A percentile compares a stretch with the other conserved stretches of the same genome.
Conservation (phyloP, 1,140 invertebrate species). For the Drosophila pseudoananassae region DNA sequence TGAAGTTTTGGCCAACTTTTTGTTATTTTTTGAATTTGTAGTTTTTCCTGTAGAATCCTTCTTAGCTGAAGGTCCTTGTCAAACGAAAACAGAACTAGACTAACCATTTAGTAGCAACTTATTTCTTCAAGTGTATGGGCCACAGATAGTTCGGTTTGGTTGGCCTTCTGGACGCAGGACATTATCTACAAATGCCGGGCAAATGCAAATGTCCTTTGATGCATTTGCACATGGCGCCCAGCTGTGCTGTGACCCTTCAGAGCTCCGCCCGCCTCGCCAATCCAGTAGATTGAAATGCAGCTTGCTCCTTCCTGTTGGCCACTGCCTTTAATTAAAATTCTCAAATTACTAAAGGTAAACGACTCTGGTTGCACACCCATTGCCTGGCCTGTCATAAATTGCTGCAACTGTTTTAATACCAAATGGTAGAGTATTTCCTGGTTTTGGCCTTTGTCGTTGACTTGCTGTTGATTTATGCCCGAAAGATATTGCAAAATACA, state of each 20-base stretch:
- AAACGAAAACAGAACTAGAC: not conserved
- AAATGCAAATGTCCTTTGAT: constrained; percentile 68
- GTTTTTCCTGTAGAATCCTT: not conserved
- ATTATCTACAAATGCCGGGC: constrained; percentile 67
- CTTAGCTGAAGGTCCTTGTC: no score
- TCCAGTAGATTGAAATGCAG: constrained; percentile 43
- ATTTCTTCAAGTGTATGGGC: constrained; percentile 3
- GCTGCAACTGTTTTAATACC: constrained; percentile 45
- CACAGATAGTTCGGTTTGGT: constrained; percentile 46
- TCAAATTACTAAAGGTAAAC: constrained; percentile 71
- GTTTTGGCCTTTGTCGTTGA: constrained; percentile 27
- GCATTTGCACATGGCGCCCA: constrained; percentile 63
- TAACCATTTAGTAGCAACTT: not conserved
- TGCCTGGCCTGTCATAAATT: constrained; percentile 47
- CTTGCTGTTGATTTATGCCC: constrained; percentile 40
- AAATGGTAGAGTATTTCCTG: constrained; percentile 27
- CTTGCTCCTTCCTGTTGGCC: constrained; percentile 16
- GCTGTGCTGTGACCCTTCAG: constrained; percentile 18
- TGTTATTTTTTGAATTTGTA: not conserved
- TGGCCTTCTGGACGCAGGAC: constrained; percentile 46
- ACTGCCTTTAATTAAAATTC: constrained; percentile 75
- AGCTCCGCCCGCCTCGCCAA: not conserved
- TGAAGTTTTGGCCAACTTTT: not conserved
- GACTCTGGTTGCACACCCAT: constrained; percentile 41
- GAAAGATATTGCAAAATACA: constrained; percentile 27